phyloP scores from a whole-genome alignment of 2,113 vertebrate genomes.

The Hypomesus transpacificus region DNA sequence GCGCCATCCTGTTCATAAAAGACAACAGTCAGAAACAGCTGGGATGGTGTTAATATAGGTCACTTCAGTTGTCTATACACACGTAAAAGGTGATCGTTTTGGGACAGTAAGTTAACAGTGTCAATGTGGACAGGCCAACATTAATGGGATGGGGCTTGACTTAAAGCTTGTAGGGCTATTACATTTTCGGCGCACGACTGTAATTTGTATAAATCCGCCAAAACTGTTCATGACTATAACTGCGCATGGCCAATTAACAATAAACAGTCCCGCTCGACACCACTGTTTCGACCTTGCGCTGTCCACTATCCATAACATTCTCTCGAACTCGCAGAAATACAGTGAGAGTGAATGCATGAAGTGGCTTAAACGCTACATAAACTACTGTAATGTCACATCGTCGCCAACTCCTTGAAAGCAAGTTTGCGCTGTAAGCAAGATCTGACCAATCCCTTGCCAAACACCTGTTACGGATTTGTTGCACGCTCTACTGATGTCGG shows the following conservation, averaged over 20 bases:
- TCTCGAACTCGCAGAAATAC: not conserved
- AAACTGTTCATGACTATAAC: not conserved
- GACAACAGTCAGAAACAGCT: too few species aligned
- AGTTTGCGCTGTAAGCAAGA: conserved; percentile 3
- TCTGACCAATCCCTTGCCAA: conserved; percentile 27
- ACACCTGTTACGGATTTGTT: conserved; percentile 70
- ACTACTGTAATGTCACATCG: too few species aligned
- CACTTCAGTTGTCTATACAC: not conserved
- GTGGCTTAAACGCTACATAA: too few species aligned
- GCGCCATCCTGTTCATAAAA: conserved; percentile 79
- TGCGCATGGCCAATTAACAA: not conserved
- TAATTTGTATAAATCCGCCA: not conserved
- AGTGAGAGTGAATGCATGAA: not conserved
- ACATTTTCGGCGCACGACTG: not conserved
- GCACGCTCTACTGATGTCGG: conserved; percentile 5
- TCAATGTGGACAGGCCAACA: not conserved
- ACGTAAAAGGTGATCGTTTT: not conserved
- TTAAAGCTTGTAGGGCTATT: not conserved
- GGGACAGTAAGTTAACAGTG: not conserved
- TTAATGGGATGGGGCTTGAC: not conserved
- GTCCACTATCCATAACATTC: conserved; percentile 8
- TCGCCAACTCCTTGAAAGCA: too few species aligned
- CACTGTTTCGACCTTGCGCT: conserved; percentile 38
- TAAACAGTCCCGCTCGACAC: conserved; percentile 4
- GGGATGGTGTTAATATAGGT: too few species aligned